Evolutionary conservation across 2,113 vertebrate genomes (phyloP).

Genomic region (Nettapus auritus): DNA sequence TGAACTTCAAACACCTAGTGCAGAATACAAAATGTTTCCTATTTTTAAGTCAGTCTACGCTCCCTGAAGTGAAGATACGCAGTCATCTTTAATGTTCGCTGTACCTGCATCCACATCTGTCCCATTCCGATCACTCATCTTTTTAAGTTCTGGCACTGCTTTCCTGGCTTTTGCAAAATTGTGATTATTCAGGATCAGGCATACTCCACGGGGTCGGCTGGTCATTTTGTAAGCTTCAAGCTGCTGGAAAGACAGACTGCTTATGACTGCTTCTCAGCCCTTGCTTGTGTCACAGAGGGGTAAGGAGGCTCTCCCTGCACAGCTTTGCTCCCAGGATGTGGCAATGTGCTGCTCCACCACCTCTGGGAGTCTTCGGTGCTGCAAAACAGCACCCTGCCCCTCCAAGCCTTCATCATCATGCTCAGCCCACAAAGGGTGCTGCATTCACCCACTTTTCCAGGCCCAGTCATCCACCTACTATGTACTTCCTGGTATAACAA

Average conservation of each 20-base stretch:
- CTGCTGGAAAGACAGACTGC: not conserved
- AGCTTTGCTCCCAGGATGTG: not conserved
- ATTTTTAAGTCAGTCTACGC: not conserved
- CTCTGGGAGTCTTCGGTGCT: not conserved
- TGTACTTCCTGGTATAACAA: not conserved
- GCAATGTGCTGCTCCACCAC: not conserved
- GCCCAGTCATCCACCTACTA: not conserved
- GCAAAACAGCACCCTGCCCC: not conserved
- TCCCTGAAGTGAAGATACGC: accelerated
- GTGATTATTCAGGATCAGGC: slow-evolving; percentile 88
- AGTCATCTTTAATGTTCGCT: not conserved
- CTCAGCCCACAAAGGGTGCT: accelerated
- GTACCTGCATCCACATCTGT: slow-evolving; percentile 82
- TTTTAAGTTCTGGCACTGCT: not conserved
- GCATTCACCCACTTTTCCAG: not conserved
- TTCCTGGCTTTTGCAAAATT: slow-evolving; percentile 69
- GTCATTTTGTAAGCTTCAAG: slow-evolving; percentile 78
- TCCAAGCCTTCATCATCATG: not conserved
- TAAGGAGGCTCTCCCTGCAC: not conserved
- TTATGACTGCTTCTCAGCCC: not conserved
- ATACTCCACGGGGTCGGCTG: slow-evolving; percentile 80
- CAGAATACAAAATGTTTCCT: not conserved
- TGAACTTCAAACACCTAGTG: not conserved
- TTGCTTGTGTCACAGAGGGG: not conserved
- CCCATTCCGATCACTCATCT: slow-evolving; percentile 65